phyloP scores from a whole-genome alignment of 2,888 invertebrate genomes.

The Homarus gammarus region DNA sequence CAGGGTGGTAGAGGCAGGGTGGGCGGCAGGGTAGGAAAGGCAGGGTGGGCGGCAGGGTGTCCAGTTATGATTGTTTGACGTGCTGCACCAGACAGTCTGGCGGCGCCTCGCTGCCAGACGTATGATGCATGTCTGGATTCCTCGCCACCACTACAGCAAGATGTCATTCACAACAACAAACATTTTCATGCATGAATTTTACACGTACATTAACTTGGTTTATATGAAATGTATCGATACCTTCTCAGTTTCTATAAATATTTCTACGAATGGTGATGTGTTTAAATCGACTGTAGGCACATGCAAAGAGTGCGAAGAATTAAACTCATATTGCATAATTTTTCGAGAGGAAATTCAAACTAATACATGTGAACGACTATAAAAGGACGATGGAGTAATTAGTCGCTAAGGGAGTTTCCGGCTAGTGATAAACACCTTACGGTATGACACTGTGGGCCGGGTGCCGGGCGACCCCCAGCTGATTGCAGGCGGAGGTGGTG shows the following conservation, averaged over 20 bases:
- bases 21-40: not conserved
- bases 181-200: too few species aligned
- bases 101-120: conserved; percentile 44
- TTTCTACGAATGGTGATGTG: too few species aligned
- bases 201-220: too few species aligned
- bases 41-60: conserved; percentile 14
- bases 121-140: conserved; percentile 2
- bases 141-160: not conserved
- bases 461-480: conserved; percentile 54
- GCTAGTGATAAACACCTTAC: not conserved
- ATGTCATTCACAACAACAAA: too few species aligned
- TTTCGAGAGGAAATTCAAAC: too few species aligned
- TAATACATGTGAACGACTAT: too few species aligned
- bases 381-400: not conserved
- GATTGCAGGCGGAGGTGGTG: conserved; percentile 39
- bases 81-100: conserved; percentile 61
- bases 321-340: too few species aligned
- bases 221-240: too few species aligned
- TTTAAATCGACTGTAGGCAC: too few species aligned
- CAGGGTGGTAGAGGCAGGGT: not conserved
- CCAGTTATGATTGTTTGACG: conserved; percentile 67
- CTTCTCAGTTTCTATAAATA: too few species aligned
- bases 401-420: conserved; percentile 31
- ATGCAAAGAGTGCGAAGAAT: too few species aligned
- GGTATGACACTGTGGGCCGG: conserved; percentile 40